These are phyloP conservation scores for Gonatopus flavifemur DNA, from an alignment of 1,140 invertebrate genomes.

Conservation along the genomic window DNA sequence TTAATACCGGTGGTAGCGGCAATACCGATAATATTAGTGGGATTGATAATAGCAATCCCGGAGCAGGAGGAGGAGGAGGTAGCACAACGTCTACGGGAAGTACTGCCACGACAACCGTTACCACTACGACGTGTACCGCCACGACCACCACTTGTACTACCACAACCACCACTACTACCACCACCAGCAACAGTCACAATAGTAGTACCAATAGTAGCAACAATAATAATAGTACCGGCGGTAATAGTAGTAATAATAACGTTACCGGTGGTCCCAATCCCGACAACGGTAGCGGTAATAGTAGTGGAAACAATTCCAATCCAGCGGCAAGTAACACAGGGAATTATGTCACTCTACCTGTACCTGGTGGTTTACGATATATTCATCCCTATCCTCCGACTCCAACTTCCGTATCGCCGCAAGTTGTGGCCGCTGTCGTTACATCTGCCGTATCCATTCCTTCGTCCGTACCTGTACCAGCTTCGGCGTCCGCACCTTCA, in stretches of 20 bases:
- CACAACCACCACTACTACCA: slow-evolving; percentile 10
- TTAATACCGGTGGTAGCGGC: slow-evolving; percentile 8
- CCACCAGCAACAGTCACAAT: slow-evolving; percentile 11
- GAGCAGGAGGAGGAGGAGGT: too few species aligned
- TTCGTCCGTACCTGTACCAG: slow-evolving; percentile 18
- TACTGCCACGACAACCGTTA: not conserved
- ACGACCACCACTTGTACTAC: not conserved
- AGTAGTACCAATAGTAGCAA: too few species aligned
- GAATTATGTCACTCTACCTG: slow-evolving; percentile 41
- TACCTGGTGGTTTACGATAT: slow-evolving; percentile 48
- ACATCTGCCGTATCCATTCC: slow-evolving; percentile 28
- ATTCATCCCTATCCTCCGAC: slow-evolving; percentile 52
- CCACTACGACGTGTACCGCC: not conserved
- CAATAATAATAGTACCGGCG: slow-evolving; percentile 16
- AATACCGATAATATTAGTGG: slow-evolving; percentile 5
- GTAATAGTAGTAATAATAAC: not conserved
- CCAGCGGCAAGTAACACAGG: slow-evolving; percentile 3
- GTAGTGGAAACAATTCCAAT: too few species aligned
- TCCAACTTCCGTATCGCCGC: slow-evolving; percentile 35
- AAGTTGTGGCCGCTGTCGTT: slow-evolving; percentile 21
- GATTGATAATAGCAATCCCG: not conserved
- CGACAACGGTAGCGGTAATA: not conserved
- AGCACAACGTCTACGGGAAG: slow-evolving; percentile 4
- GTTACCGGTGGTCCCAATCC: too few species aligned
- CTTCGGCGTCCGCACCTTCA: slow-evolving; percentile 15